phyloP scores from a whole-genome alignment of 2,888 invertebrate genomes.

The Meandrusa payeni region DNA sequence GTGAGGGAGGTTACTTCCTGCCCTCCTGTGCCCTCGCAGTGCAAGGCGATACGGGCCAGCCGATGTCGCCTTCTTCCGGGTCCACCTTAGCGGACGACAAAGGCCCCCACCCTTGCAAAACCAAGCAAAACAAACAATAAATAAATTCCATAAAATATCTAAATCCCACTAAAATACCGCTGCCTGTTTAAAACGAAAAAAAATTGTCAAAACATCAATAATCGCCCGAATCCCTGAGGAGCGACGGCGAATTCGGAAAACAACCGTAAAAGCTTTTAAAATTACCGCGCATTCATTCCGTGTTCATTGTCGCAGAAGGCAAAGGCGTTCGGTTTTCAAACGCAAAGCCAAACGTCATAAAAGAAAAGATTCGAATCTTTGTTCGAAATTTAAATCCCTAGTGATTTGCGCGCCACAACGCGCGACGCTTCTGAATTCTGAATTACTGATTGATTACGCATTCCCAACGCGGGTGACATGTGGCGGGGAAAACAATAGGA shows the following conservation, averaged over 20 bases:
- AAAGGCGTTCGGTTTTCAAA: conserved; percentile 55
- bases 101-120: too few relatives aligned
- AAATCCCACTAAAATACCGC: not conserved
- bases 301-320: conserved; percentile 63
- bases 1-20: too few relatives aligned
- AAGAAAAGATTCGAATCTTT: conserved; percentile 65
- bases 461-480: conserved; percentile 65
- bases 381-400: conserved; percentile 65
- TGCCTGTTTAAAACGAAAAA: conserved; percentile 42
- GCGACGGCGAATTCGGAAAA: conserved; percentile 54
- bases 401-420: conserved; percentile 61
- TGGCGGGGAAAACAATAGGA: conserved; percentile 53
- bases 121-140: too few relatives aligned
- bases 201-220: conserved; percentile 75
- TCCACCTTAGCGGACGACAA: too few relatives aligned
- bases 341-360: conserved; percentile 44
- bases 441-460: conserved; percentile 79
- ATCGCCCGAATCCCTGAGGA: conserved; percentile 58
- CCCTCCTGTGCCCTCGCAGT: too few relatives aligned
- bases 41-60: too few relatives aligned
- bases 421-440: conserved; percentile 60
- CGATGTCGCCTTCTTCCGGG: too few relatives aligned
- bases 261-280: conserved; percentile 74
- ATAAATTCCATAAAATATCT: too few relatives aligned
- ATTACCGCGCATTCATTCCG: conserved; percentile 72